A percentile compares a stretch with the other conserved stretches of the same genome.
Evolutionary conservation across 2,888 invertebrate genomes (phyloP).

Genomic region (Drosophila prolongata): DNA sequence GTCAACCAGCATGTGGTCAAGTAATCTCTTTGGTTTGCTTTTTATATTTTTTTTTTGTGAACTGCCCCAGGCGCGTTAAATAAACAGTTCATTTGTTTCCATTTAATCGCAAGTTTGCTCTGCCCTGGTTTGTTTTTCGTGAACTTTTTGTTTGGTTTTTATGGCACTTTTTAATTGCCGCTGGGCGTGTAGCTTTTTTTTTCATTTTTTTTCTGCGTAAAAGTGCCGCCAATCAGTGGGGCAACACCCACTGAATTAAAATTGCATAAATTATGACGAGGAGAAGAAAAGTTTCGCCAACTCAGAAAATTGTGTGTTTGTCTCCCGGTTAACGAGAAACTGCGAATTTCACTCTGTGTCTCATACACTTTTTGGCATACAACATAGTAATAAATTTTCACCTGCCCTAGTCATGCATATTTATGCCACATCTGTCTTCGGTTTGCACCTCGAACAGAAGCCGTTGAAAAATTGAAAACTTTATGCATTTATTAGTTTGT

Average conservation of each 20-base stretch:
- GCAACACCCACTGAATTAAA: slow-evolving; percentile 79
- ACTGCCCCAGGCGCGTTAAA: slow-evolving; percentile 68
- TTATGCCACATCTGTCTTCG: slow-evolving; percentile 27
- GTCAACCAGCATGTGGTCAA: slow-evolving; percentile 50
- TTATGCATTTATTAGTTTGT: slow-evolving; percentile 83
- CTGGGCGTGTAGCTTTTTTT: slow-evolving; percentile 53
- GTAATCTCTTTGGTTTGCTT: slow-evolving; percentile 29
- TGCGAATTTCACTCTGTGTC: slow-evolving; percentile 15
- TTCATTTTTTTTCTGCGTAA: slow-evolving; percentile 46
- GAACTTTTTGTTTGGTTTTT: slow-evolving; percentile 36
- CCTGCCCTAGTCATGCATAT: slow-evolving; percentile 37
- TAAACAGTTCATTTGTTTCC: slow-evolving; percentile 82
- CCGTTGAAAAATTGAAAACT: slow-evolving; percentile 76
- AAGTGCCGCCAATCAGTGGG: slow-evolving; percentile 76
- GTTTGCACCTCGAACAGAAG: slow-evolving; percentile 68
- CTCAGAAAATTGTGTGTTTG: slow-evolving; percentile 11
- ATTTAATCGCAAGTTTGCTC: slow-evolving; percentile 67
- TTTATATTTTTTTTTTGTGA: slow-evolving; percentile 3
- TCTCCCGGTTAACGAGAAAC: slow-evolving; percentile 4
- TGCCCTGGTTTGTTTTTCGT: slow-evolving; percentile 52
- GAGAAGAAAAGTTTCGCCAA: slow-evolving; percentile 32
- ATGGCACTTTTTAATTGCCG: slow-evolving; percentile 72
- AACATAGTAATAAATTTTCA: slow-evolving; percentile 30
- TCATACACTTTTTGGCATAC: slow-evolving; percentile 8
- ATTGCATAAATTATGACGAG: slow-evolving; percentile 75